A percentile compares a stretch with the other conserved stretches of the same genome.
Evolutionary conservation across 2,888 invertebrate species (phyloP).

Genomic region (Alcis repandata): DNA sequence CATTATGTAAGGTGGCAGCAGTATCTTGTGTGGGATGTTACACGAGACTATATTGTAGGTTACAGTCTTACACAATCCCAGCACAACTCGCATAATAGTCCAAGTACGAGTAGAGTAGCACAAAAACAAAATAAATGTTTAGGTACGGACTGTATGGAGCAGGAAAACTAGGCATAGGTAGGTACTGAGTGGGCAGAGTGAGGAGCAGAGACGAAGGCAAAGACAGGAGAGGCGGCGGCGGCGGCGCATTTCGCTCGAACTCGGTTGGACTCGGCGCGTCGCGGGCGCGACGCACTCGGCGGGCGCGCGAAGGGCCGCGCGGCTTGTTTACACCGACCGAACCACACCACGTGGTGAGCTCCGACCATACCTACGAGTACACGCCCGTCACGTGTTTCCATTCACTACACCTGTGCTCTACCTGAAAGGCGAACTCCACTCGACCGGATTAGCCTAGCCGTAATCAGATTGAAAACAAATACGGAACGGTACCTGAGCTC

Average conservation of each 20-base stretch:
- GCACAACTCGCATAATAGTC: background rate
- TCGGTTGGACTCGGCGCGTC: slow-evolving; percentile 8
- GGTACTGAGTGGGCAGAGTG: slow-evolving; percentile 9
- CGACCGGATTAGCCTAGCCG: slow-evolving; percentile 63
- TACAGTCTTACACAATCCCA: slow-evolving; percentile 5
- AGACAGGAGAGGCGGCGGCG: slow-evolving; percentile 21
- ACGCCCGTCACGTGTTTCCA: slow-evolving; percentile 76
- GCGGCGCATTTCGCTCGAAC: slow-evolving; percentile 40
- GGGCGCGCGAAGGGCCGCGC: slow-evolving; percentile 53
- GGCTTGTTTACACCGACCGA: slow-evolving; percentile 79
- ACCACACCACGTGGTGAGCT: slow-evolving; percentile 79
- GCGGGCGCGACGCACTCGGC: slow-evolving; percentile 45
- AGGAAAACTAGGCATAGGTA: too few species aligned
- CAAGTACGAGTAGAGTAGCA: too few species aligned
- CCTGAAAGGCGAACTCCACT: slow-evolving; percentile 53
- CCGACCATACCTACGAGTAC: slow-evolving; percentile 54
- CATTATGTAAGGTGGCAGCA: too few species aligned
- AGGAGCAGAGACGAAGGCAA: slow-evolving; percentile 22
- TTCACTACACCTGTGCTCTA: slow-evolving; percentile 61
- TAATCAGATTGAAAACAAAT: slow-evolving; percentile 78
- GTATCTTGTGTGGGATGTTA: background rate
- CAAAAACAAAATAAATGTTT: slow-evolving; percentile 12
- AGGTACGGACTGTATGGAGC: background rate
- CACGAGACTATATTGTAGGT: slow-evolving; percentile 1
- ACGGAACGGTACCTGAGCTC: slow-evolving; percentile 81